Evolutionary conservation across 2,113 vertebrate species (phyloP), one percentile per base, ranked within the genome.

Genomic region (Procavia capensis): DNA sequence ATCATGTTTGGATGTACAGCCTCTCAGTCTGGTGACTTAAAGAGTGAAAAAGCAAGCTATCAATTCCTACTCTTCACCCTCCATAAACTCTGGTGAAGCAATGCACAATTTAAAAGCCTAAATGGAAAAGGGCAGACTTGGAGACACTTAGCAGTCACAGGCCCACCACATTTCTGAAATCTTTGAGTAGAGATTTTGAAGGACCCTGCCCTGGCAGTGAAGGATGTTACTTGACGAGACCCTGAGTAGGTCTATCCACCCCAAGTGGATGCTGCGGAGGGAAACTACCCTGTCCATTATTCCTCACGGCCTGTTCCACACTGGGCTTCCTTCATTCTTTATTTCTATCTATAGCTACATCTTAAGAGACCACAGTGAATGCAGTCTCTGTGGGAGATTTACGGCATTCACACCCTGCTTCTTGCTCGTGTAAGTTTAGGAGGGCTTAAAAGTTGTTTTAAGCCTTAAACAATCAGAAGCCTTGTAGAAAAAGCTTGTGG

Each of bases 401-500:
- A 70, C 1, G 64, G 27, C 10, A 88, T 50, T 91, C 50, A 80
- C 5, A 85, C 43, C 29, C 63, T 82, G 24, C 70, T 87, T 96
- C 31, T 29, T 31, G 13, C 14, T 88, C 25, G 72, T 39, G 10
- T 11, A 93, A 25, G 1, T 96, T 87, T 57, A 14, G 79, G n/a
- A n/a, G 78, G 25, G 3, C 34, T 70, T 36, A 34, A 88, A 39
- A 81, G 70, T 45, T 84, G 36, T 78, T 89, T 91, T 75, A 90
- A 92, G 27, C 31, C 24, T 70, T 93, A 63, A 90, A 87, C 27
- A 87, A 70, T 41, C 43, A 95, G 70, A 93, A 86, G 11, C 54
- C n/a, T 88, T 70, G 29, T 86, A 91, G n/a, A 82, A 20, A 74
- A 54, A 82, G 57, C 5, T 76, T 88, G 50, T 88, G 31, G 88